Percentiles rank a stretch among this genome's conserved stretches.
phyloP scores from a whole-genome alignment of 2,113 vertebrate species.

The Trichechus manatus region DNA sequence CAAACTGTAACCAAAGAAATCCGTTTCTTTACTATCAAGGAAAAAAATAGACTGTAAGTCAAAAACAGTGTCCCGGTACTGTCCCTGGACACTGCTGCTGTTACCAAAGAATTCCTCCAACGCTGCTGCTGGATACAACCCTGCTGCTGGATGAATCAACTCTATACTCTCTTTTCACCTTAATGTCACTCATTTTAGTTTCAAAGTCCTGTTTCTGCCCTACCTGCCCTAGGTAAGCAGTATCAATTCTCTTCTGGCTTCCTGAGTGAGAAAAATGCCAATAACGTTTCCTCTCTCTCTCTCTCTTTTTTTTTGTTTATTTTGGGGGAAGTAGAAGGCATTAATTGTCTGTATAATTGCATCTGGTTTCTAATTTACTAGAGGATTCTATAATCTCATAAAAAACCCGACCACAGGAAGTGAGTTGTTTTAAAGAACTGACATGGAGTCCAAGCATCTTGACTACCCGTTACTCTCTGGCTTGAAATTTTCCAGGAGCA shows the following conservation, averaged over 20 bases:
- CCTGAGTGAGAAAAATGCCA: neutral
- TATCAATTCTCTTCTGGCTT: neutral
- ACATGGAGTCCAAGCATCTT: neutral
- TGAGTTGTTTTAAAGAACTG: neutral
- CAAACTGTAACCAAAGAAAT: neutral
- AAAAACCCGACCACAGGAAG: neutral
- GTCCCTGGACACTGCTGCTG: accelerated
- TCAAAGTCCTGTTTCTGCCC: neutral
- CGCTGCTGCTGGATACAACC: too few species aligned
- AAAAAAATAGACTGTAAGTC: neutral
- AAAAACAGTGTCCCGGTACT: neutral
- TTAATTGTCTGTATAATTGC: neutral
- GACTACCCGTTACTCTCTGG: neutral
- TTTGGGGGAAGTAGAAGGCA: neutral
- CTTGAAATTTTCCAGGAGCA: neutral
- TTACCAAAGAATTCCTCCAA: neutral
- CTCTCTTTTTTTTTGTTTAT: neutral
- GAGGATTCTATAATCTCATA: neutral
- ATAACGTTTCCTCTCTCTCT: neutral
- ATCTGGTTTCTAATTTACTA: slow-evolving; percentile 9
- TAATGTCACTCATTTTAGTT: too few species aligned
- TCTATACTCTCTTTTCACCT: neutral
- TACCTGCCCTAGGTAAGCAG: neutral
- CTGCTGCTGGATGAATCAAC: accelerated
- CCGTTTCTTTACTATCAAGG: neutral